Evolutionary conservation across 2,888 invertebrate species (phyloP).

Genomic region (Drosophila meridiana): DNA sequence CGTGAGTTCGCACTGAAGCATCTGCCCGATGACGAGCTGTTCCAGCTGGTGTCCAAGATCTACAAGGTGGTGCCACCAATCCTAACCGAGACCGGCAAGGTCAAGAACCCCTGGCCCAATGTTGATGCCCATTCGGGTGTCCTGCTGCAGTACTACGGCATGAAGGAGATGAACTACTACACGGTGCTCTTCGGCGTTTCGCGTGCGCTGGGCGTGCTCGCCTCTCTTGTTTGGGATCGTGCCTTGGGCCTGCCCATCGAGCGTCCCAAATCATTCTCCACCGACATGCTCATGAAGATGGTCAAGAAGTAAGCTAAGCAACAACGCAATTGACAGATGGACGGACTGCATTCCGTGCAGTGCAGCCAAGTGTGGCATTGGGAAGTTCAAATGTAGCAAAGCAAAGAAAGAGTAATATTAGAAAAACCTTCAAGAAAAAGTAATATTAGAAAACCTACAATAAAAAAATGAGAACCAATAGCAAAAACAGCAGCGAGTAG

Average conservation of each 20-base stretch:
- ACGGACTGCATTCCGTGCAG: slow-evolving; percentile 21
- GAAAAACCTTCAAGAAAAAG: slow-evolving; percentile 9
- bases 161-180: slow-evolving; percentile 96
- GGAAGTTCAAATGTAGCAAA: slow-evolving; percentile 50
- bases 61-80: slow-evolving; percentile 94
- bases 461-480: slow-evolving; percentile 20
- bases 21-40: slow-evolving; percentile 92
- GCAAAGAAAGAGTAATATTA: slow-evolving; percentile 16
- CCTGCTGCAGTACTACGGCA: slow-evolving; percentile 92
- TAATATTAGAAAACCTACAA: slow-evolving; percentile 12
- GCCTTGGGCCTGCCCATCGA: slow-evolving; percentile 93
- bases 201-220: slow-evolving; percentile 92
- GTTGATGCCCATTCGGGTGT: slow-evolving; percentile 96
- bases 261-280: slow-evolving; percentile 93
- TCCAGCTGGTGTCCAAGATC: slow-evolving; percentile 91
- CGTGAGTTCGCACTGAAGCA: slow-evolving; percentile 94
- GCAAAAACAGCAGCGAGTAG: slow-evolving; percentile 26
- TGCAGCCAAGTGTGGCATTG: slow-evolving; percentile 23
- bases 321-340: slow-evolving; percentile 12
- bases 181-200: slow-evolving; percentile 96
- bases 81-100: slow-evolving; percentile 93
- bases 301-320: slow-evolving; percentile 80
- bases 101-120: slow-evolving; percentile 97
- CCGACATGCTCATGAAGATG: slow-evolving; percentile 86
- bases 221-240: slow-evolving; percentile 93